Conservation (phyloP, 1,140 invertebrate species). For the Lasioglossum baleicum region DNA sequence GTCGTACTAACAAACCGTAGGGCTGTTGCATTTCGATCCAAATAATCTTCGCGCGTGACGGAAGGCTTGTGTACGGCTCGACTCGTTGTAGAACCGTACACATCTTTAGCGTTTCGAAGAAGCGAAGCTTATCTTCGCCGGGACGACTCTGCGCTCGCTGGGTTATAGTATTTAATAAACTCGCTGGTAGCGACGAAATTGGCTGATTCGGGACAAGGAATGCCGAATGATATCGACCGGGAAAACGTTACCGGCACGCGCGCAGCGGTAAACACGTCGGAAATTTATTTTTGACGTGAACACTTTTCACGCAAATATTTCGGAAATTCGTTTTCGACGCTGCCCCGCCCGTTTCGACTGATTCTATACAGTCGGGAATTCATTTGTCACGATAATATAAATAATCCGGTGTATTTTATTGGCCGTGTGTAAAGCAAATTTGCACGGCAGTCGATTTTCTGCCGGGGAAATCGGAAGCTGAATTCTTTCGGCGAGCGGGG, state of each 20-base stretch:
- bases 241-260: background rate
- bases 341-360: background rate
- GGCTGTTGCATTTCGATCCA: background rate
- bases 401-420: conserved; percentile 28
- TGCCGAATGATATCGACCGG: background rate
- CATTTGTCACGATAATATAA: conserved; percentile 25
- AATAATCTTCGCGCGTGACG: conserved; percentile 16
- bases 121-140: background rate
- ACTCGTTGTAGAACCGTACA: background rate
- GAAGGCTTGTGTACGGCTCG: background rate
- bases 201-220: too few species aligned
- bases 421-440: conserved; percentile 19
- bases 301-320: conserved; percentile 37
- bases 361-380: background rate
- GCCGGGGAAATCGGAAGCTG: background rate
- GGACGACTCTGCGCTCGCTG: background rate
- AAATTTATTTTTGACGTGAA: conserved; percentile 36
- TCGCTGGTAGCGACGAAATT: too few species aligned
- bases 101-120: background rate
- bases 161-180: too few species aligned
- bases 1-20: background rate
- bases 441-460: background rate
- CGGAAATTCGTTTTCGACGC: conserved; percentile 34
- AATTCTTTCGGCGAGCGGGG: background rate
- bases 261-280: conserved; percentile 10